These are phyloP conservation scores for Micrasema longulum DNA, from an alignment of 1,140 invertebrate genomes.

Conservation along the genomic window DNA sequence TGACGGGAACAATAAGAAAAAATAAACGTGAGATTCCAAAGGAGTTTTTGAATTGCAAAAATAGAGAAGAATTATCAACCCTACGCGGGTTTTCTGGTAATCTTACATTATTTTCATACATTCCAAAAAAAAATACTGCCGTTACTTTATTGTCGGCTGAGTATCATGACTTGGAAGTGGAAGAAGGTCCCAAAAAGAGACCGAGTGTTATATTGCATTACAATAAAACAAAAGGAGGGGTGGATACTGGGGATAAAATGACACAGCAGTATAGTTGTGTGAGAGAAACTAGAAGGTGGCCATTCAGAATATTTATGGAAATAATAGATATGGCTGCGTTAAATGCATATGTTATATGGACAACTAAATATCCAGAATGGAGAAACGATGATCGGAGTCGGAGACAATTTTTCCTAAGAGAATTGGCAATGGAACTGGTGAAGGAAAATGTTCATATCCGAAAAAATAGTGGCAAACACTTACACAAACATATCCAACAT, in stretches of 20 bases:
- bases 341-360: constrained; percentile 53
- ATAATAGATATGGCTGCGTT: constrained; percentile 54
- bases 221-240: constrained; percentile 56
- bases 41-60: background rate
- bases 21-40: constrained; percentile 31
- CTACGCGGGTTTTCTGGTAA: constrained; percentile 9
- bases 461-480: constrained; percentile 5
- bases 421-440: constrained; percentile 43
- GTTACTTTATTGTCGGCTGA: constrained; percentile 17
- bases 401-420: constrained; percentile 46
- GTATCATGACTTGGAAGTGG: constrained; percentile 1
- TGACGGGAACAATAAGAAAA: constrained; percentile 50
- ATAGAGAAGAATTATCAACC: background rate
- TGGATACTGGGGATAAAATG: constrained; percentile 56
- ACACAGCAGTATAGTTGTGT: constrained; percentile 51
- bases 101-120: constrained; percentile 8
- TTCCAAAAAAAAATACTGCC: background rate
- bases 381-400: constrained; percentile 14
- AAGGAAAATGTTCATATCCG: constrained; percentile 12
- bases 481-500: constrained; percentile 16
- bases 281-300: constrained; percentile 51
- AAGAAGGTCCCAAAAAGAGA: constrained; percentile 4
- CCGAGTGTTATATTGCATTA: constrained; percentile 44
- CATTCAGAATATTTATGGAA: constrained; percentile 52
- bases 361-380: constrained; percentile 41